phyloP scores from a whole-genome alignment of 1,140 invertebrate species.

The Anoplophora glabripennis region DNA sequence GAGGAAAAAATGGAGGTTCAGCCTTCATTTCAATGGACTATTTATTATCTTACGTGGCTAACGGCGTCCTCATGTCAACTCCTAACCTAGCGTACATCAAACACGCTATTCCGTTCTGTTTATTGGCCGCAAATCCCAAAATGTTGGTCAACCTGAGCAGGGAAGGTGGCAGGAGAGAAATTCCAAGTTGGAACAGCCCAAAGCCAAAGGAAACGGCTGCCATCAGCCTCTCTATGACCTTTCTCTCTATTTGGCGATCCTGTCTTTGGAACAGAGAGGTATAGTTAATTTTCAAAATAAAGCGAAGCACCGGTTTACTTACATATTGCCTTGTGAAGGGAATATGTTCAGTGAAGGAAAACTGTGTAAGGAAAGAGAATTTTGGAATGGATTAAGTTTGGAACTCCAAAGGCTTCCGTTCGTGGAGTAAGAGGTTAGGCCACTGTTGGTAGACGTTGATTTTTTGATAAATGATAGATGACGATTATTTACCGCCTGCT shows the following conservation, averaged over 20 bases:
- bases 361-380: slow-evolving; percentile 14
- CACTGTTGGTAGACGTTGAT: slow-evolving; percentile 33
- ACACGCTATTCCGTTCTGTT: slow-evolving; percentile 59
- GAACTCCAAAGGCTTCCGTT: slow-evolving; percentile 12
- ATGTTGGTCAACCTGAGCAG: slow-evolving; percentile 66
- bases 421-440: slow-evolving; percentile 19
- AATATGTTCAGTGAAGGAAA: slow-evolving; percentile 4
- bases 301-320: slow-evolving; percentile 6
- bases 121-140: slow-evolving; percentile 70
- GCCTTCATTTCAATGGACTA: neutral
- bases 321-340: slow-evolving; percentile 6
- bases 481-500: neutral
- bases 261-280: neutral
- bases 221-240: slow-evolving; percentile 61
- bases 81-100: slow-evolving; percentile 65
- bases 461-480: slow-evolving; percentile 23
- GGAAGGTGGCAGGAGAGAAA: slow-evolving; percentile 67
- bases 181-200: slow-evolving; percentile 68
- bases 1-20: no score
- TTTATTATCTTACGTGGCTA: slow-evolving; percentile 65
- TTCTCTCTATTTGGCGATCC: slow-evolving; percentile 30
- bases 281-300: neutral
- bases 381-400: slow-evolving; percentile 10
- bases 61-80: slow-evolving; percentile 68
- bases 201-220: slow-evolving; percentile 71